Conservation (phyloP, 1,140 invertebrate species). For the Dryas iulia region DNA sequence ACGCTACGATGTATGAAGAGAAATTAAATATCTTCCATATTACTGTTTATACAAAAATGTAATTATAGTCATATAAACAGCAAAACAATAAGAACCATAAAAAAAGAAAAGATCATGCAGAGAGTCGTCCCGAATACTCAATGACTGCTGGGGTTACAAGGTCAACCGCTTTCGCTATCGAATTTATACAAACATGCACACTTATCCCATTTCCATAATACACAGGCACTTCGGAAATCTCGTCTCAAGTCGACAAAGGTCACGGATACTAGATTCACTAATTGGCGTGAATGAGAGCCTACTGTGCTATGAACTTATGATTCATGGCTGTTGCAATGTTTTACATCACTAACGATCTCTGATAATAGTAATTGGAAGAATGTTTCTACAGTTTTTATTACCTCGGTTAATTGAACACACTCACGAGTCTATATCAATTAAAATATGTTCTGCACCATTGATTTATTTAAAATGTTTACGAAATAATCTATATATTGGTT, state of each 20-base stretch:
- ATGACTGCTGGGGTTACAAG: constrained; percentile 41
- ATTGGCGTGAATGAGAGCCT: constrained; percentile 17
- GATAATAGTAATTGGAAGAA: constrained; percentile 6
- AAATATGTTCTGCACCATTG: background rate
- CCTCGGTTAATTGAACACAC: background rate
- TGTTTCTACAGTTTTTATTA: background rate
- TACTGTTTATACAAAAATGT: background rate
- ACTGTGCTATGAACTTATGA: constrained; percentile 14
- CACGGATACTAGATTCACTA: constrained; percentile 20
- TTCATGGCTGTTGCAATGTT: constrained; percentile 18
- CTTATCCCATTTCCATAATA: constrained; percentile 16
- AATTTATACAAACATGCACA: constrained; percentile 9
- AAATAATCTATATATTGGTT: background rate
- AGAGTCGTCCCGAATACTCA: constrained; percentile 20
- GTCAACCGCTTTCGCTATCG: constrained; percentile 51
- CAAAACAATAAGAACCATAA: background rate
- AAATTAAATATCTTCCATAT: background rate
- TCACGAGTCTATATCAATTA: constrained; percentile 14
- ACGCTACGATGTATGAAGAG: no score
- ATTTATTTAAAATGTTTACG: background rate
- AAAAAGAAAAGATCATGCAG: background rate
- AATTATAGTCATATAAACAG: background rate
- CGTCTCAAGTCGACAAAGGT: constrained; percentile 16
- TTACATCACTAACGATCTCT: constrained; percentile 16
- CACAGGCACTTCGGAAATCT: constrained; percentile 6